These are phyloP conservation scores for Protobothrops mucrosquamatus DNA, from an alignment of 2,113 vertebrate genomes.

Conservation along the genomic window DNA sequence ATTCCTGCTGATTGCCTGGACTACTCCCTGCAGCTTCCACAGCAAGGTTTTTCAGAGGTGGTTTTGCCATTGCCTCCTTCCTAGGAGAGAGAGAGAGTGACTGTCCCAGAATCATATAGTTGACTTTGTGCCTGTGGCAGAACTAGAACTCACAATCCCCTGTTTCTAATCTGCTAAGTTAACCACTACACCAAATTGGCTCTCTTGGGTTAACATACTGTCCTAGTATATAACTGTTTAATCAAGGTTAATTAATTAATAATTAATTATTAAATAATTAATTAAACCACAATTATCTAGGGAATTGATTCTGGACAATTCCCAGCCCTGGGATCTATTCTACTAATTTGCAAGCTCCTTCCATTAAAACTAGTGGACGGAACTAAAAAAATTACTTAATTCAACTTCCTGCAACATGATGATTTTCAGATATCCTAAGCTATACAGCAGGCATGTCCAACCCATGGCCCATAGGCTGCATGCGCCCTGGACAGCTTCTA, in stretches of 20 bases:
- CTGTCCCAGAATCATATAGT: neutral
- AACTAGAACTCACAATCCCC: neutral
- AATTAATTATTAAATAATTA: too few species aligned
- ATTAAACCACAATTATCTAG: neutral
- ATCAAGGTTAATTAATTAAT: neutral
- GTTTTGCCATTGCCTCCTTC: neutral
- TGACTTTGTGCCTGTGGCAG: neutral
- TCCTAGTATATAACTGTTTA: neutral
- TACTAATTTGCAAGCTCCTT: neutral
- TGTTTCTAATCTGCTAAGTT: neutral
- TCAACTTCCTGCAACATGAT: too few species aligned
- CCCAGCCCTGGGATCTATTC: neutral
- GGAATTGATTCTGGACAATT: neutral
- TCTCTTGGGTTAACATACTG: neutral
- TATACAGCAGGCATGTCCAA: too few species aligned
- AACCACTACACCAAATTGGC: neutral
- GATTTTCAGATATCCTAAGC: too few species aligned
- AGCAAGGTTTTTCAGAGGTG: neutral
- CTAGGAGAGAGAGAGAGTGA: neutral
- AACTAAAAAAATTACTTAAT: too few species aligned
- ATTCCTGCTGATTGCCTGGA: neutral
- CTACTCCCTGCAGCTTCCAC: neutral
- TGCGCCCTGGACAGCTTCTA: too few species aligned
- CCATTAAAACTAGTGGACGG: neutral
- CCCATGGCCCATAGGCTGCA: too few species aligned